Conservation (phyloP, 2,113 vertebrate species). For the Atractosteus spatula region DNA sequence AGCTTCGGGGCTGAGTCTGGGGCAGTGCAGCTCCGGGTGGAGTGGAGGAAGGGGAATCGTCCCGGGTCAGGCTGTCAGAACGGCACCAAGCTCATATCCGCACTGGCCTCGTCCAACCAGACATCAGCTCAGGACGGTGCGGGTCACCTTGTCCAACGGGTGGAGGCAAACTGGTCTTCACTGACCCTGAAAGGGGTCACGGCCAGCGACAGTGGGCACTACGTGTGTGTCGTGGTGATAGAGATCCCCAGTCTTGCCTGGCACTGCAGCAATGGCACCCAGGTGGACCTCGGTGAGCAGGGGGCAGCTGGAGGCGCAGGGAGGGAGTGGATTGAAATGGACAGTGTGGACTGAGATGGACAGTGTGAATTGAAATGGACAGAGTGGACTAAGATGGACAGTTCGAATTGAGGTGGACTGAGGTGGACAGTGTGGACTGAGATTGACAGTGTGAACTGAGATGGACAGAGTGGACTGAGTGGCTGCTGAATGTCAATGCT, state of each 20-base stretch:
- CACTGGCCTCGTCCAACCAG: not conserved
- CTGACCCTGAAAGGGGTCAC: constrained; percentile 1
- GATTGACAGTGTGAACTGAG: too few relatives aligned
- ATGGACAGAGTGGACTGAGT: too few relatives aligned
- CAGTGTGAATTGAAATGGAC: too few relatives aligned
- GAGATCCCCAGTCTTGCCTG: constrained; percentile 24
- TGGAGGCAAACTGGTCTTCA: fast-evolving
- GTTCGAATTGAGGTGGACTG: too few relatives aligned
- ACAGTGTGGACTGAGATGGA: too few relatives aligned
- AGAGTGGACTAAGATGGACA: too few relatives aligned
- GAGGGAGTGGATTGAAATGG: too few relatives aligned
- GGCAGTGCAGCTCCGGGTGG: not conserved
- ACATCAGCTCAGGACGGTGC: not conserved
- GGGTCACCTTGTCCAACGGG: not conserved
- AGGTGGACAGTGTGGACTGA: too few relatives aligned
- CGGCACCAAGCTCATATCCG: fast-evolving
- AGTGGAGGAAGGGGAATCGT: constrained; percentile 22
- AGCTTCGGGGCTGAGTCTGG: fast-evolving
- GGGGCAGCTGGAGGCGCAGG: too few relatives aligned
- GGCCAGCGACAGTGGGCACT: constrained; percentile 30
- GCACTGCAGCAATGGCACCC: fast-evolving
- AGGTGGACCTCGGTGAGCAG: constrained; percentile 48
- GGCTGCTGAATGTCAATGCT: too few relatives aligned
- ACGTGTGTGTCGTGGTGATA: not conserved
- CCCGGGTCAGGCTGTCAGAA: fast-evolving